Conservation (phyloP, 2,113 vertebrate species). For the Struthidea cinerea region DNA sequence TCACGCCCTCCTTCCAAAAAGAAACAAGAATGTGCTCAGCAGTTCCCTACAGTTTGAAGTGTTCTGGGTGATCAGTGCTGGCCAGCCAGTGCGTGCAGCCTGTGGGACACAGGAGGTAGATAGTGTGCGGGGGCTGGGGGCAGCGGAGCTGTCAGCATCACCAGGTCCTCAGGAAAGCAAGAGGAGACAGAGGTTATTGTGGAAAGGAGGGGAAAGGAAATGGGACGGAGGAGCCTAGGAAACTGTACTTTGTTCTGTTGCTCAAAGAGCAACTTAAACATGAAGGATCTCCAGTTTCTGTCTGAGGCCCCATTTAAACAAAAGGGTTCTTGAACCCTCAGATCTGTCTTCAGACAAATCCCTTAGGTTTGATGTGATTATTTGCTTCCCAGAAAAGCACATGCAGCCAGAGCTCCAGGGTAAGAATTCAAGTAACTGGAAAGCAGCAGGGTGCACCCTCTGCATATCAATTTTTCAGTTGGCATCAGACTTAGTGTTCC, state of each 20-base stretch:
- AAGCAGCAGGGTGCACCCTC: slow-evolving; percentile 14
- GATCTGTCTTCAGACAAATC: background rate
- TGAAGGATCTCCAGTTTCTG: background rate
- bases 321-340: background rate
- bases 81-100: background rate
- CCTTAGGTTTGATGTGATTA: background rate
- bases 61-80: background rate
- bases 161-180: background rate
- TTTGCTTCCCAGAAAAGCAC: slow-evolving; percentile 2
- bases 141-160: background rate
- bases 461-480: slow-evolving; percentile 60
- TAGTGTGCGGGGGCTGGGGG: fast-evolving
- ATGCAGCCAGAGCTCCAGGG: background rate
- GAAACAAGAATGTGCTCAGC: background rate
- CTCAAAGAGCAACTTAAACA: background rate
- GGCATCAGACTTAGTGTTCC: background rate
- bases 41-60: background rate
- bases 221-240: background rate
- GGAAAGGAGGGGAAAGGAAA: background rate
- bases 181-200: background rate
- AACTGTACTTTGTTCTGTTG: background rate
- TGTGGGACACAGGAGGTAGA: background rate
- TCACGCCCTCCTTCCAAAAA: background rate
- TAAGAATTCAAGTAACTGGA: background rate
- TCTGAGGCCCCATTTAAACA: background rate